phyloP scores from a whole-genome alignment of 2,113 vertebrate species.

The Suricata suricatta region DNA sequence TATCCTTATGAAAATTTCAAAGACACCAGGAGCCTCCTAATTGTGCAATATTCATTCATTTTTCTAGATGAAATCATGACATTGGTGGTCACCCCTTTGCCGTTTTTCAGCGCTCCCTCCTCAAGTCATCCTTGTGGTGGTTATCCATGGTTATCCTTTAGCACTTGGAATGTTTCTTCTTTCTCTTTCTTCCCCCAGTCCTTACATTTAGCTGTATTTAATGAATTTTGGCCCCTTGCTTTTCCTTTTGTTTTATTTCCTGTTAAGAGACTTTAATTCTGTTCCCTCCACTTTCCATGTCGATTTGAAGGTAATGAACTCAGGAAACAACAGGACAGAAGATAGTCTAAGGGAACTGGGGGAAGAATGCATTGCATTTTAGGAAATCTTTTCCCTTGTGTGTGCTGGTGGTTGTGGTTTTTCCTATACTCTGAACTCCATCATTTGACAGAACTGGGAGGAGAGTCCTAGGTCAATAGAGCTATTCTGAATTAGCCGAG shows the following conservation, averaged over 20 bases:
- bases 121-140: neutral
- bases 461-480: neutral
- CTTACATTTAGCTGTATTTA: neutral
- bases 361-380: neutral
- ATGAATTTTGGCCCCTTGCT: neutral
- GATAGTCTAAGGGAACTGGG: neutral
- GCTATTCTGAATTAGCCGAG: neutral
- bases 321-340: neutral
- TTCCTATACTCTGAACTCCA: neutral
- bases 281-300: neutral
- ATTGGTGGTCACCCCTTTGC: neutral
- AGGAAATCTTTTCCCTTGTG: neutral
- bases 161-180: neutral
- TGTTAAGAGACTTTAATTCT: slow-evolving; percentile 20
- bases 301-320: neutral
- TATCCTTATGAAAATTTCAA: neutral
- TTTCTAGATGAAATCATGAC: neutral
- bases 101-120: neutral
- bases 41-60: neutral
- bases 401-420: neutral
- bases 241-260: neutral
- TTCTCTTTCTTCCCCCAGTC: neutral
- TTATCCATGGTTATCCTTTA: neutral
- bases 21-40: neutral
- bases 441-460: neutral